Conservation (phyloP, 2,797 vertebrate species). For the Lithobates sylvaticus region DNA sequence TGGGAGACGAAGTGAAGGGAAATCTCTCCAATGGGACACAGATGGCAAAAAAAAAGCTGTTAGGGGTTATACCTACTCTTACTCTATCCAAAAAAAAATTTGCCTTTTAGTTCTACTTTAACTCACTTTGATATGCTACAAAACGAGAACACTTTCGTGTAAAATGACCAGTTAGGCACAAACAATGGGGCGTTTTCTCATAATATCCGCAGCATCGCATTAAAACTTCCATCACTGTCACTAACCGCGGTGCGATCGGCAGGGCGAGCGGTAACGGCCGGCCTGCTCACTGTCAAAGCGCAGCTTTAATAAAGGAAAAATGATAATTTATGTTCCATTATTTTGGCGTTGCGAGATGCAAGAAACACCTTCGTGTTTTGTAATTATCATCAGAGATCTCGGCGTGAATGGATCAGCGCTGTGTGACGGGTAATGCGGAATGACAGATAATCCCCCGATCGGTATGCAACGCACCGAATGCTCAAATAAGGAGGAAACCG, state of each 20-base stretch:
- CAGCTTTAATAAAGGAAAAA: conserved; percentile 27
- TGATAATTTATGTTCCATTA: conserved; percentile 16
- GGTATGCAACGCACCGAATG: not conserved
- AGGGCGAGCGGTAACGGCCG: not conserved
- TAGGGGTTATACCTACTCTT: too few relatives aligned
- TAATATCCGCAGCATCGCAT: too few relatives aligned
- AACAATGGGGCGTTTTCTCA: too few relatives aligned
- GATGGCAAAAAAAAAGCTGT: too few relatives aligned
- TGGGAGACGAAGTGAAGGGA: too few relatives aligned
- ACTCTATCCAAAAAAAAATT: too few relatives aligned
- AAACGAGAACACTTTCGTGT: not conserved
- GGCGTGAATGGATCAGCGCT: conserved; percentile 17
- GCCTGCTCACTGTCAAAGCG: too few relatives aligned
- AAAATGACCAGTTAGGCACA: too few relatives aligned
- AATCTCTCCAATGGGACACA: too few relatives aligned
- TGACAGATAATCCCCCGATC: conserved; percentile 48
- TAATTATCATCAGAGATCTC: conserved; percentile 46
- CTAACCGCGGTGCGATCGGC: not conserved
- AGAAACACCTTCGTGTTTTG: conserved; percentile 25
- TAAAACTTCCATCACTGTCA: too few relatives aligned
- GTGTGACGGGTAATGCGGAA: conserved; percentile 45
- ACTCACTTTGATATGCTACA: too few relatives aligned
- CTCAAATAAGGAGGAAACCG: conserved; percentile 55
- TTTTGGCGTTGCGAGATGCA: not conserved
- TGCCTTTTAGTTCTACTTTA: too few relatives aligned